Percentiles rank a stretch among this genome's conserved stretches.
Evolutionary conservation across 2,797 vertebrate species (phyloP).

Genomic region (Pelodytes ibericus): DNA sequence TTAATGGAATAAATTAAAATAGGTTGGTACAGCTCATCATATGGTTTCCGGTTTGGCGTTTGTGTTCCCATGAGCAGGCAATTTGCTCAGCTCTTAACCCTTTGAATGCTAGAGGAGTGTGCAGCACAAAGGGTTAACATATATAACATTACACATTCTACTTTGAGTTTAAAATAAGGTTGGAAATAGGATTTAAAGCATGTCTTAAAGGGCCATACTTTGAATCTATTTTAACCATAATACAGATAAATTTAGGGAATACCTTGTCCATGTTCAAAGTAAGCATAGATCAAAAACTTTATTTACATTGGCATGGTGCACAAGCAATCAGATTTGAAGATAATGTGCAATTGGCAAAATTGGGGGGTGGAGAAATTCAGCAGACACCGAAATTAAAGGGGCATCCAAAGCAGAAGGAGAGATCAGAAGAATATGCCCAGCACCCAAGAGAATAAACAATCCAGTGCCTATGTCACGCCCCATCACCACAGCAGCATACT

Average conservation of each 20-base stretch:
- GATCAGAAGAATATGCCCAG: conserved; percentile 61
- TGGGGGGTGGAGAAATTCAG: conserved; percentile 5
- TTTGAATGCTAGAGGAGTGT: background rate
- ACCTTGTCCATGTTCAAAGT: background rate
- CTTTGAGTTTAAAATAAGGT: too few relatives aligned
- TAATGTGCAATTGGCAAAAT: conserved; percentile 31
- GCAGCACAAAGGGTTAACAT: background rate
- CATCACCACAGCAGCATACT: conserved; percentile 74
- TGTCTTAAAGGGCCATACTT: background rate
- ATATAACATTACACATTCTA: background rate
- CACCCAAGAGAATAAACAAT: conserved; percentile 65
- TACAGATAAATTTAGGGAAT: background rate
- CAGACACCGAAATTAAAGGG: conserved; percentile 23
- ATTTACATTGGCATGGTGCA: background rate
- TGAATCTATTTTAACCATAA: conserved; percentile 17
- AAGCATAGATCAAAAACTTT: background rate
- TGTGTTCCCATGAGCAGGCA: too few relatives aligned
- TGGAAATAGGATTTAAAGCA: background rate
- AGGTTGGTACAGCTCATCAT: too few relatives aligned
- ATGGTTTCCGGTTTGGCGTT: too few relatives aligned
- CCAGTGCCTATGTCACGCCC: conserved; percentile 40
- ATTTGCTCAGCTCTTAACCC: background rate
- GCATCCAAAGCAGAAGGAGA: conserved; percentile 62
- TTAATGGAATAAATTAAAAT: too few relatives aligned
- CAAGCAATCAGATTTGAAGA: background rate